A percentile compares a stretch with the other conserved stretches of the same genome.
phyloP scores from a whole-genome alignment of 2,888 invertebrate genomes.

The Dendrolimus pini region DNA sequence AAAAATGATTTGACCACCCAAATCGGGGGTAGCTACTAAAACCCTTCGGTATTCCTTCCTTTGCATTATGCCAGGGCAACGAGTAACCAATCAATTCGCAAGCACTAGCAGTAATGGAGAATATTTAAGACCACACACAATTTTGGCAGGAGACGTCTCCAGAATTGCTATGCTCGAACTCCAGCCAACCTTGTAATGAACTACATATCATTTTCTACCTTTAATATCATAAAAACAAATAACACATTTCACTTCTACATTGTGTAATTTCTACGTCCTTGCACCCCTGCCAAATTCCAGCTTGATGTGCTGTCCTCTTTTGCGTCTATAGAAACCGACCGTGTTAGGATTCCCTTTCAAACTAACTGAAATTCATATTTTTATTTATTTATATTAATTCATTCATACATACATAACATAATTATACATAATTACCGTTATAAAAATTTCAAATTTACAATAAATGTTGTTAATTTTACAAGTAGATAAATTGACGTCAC shows the following conservation, averaged over 20 bases:
- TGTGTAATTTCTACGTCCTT: constrained; percentile 3
- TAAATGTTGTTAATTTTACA: too few species aligned
- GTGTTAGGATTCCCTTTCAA: not conserved
- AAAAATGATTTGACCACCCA: too few species aligned
- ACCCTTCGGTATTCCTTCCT: too few species aligned
- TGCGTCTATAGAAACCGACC: not conserved
- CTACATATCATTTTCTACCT: constrained; percentile 8
- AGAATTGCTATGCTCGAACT: not conserved
- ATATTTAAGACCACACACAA: not conserved
- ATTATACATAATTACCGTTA: too few species aligned
- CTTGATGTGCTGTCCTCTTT: constrained; percentile 29
- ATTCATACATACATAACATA: too few species aligned
- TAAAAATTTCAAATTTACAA: too few species aligned
- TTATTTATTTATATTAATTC: too few species aligned
- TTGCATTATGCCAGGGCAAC: too few species aligned
- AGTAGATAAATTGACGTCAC: too few species aligned
- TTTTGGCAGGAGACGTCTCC: not conserved
- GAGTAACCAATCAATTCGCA: not conserved
- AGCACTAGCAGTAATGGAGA: not conserved
- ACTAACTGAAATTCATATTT: too few species aligned
- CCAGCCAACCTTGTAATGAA: not conserved
- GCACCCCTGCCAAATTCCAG: constrained; percentile 49
- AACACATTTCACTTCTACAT: constrained; percentile 5
- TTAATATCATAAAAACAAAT: constrained; percentile 17
- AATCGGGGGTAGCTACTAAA: too few species aligned